Evolutionary conservation across 2,888 invertebrate genomes (phyloP).

Genomic region (Ornithoptera priamus): DNA sequence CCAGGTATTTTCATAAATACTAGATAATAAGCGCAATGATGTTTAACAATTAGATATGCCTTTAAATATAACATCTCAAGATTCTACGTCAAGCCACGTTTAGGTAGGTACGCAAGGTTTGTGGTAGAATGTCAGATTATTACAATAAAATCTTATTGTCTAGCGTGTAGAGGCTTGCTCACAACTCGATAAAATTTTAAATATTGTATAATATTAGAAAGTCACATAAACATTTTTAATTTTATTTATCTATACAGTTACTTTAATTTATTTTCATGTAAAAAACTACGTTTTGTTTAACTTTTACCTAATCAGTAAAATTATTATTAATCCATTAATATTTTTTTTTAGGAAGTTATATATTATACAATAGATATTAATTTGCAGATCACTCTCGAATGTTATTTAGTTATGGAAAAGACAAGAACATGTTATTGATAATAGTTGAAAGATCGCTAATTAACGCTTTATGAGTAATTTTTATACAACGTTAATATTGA

Average conservation of each 20-base stretch:
- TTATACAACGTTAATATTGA: constrained; percentile 62
- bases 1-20: constrained; percentile 27
- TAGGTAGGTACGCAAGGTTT: constrained; percentile 25
- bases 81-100: constrained; percentile 22
- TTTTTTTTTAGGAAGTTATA: neutral
- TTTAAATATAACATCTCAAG: constrained; percentile 21
- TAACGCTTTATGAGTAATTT: constrained; percentile 60
- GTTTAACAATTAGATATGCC: constrained; percentile 28
- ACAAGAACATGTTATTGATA: constrained; percentile 34
- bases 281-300: neutral
- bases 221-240: constrained; percentile 7
- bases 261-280: neutral
- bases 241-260: neutral
- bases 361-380: neutral
- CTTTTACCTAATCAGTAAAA: constrained; percentile 8
- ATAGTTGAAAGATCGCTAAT: constrained; percentile 32
- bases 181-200: constrained; percentile 25
- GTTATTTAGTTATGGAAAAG: constrained; percentile 46
- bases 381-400: neutral
- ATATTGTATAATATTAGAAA: constrained; percentile 13
- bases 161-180: constrained; percentile 32
- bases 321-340: neutral
- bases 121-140: constrained; percentile 26
- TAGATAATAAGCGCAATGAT: constrained; percentile 27
- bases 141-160: constrained; percentile 29